phyloP scores from a whole-genome alignment of 1,140 invertebrate species.

The Zaprionus inermis region DNA sequence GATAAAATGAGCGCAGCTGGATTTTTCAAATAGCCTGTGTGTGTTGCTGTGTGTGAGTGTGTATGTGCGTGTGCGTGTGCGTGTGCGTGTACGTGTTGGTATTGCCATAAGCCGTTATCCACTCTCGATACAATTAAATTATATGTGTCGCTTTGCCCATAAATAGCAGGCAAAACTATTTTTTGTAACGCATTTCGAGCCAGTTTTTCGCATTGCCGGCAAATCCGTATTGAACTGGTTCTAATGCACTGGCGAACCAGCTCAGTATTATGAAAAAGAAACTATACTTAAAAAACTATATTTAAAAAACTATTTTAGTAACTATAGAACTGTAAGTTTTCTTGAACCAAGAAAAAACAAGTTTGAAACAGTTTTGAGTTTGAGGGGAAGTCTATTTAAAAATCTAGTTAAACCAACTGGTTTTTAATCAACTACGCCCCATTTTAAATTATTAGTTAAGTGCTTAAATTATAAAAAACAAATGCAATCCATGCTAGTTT shows the following conservation, averaged over 20 bases:
- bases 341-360: neutral
- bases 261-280: neutral
- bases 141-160: constrained; percentile 6
- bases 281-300: too few species aligned
- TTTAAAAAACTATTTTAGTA: too few species aligned
- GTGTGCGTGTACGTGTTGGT: constrained; percentile 1
- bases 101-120: constrained; percentile 7
- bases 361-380: neutral
- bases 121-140: constrained; percentile 32
- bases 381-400: too few species aligned
- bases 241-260: neutral
- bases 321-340: too few species aligned
- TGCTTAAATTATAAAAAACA: neutral
- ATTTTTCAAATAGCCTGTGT: constrained; percentile 31
- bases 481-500: neutral
- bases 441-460: neutral
- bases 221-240: neutral
- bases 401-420: neutral
- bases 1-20: constrained; percentile 46
- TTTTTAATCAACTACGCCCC: neutral
- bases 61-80: constrained; percentile 5
- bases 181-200: neutral
- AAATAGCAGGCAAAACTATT: constrained; percentile 11
- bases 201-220: neutral
- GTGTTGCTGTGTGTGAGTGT: constrained; percentile 1